Evolutionary conservation across 2,888 invertebrate species (phyloP).

Genomic region (Strigamia crassipes): DNA sequence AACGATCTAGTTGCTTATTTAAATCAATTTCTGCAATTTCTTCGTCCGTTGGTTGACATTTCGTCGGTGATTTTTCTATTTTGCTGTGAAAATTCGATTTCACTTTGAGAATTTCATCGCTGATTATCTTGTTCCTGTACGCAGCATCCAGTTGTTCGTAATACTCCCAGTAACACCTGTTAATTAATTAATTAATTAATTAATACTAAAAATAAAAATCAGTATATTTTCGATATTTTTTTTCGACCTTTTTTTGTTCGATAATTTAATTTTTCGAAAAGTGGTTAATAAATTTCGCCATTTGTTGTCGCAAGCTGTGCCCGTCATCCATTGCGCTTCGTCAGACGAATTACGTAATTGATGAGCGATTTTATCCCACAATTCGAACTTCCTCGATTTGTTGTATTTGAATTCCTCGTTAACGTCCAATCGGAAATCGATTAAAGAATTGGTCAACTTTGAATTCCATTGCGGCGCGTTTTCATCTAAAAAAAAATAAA

Average conservation of each 20-base stretch:
- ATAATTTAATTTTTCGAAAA: not conserved
- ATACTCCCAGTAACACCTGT: slow-evolving; percentile 6
- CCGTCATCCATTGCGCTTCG: not conserved
- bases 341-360: not conserved
- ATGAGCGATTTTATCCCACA: not conserved
- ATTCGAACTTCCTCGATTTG: not conserved
- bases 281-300: not conserved
- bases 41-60: not conserved
- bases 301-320: not conserved
- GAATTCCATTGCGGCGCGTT: not conserved
- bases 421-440: not conserved
- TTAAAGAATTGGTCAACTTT: not conserved
- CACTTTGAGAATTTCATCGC: not conserved
- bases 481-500: not conserved
- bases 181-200: no score
- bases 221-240: no score
- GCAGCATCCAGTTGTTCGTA: not conserved
- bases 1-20: not conserved
- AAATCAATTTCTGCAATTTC: not conserved
- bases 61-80: not conserved
- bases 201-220: no score
- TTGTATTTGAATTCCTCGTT: not conserved
- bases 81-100: not conserved
- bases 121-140: not conserved
- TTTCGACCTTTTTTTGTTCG: not conserved